Evolutionary conservation across 2,113 vertebrate species (phyloP).

Genomic region (Lepus americanus): DNA sequence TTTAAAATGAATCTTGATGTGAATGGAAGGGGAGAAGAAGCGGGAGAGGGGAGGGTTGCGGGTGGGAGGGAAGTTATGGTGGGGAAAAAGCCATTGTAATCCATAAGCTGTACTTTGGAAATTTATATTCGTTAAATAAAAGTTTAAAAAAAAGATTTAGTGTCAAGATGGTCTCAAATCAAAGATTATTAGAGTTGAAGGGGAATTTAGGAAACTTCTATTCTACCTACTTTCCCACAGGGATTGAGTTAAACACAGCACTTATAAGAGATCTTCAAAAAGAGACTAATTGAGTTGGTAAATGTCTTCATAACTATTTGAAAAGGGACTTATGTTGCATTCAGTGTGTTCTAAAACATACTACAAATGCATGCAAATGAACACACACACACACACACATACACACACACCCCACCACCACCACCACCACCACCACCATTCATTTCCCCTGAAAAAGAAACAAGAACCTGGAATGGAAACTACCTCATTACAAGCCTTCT

Average conservation of each 20-base stretch:
- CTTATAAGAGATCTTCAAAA: neutral
- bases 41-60: no score
- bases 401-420: neutral
- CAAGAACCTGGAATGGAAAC: neutral
- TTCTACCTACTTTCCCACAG: neutral
- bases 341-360: neutral
- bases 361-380: neutral
- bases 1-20: no score
- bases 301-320: constrained; percentile 40
- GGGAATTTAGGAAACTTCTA: neutral
- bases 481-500: neutral
- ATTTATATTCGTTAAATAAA: no score
- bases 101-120: no score
- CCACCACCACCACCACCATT: neutral
- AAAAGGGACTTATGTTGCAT: constrained; percentile 3
- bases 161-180: neutral
- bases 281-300: neutral
- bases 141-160: neutral
- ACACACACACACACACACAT: neutral
- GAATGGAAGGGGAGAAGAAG: no score
- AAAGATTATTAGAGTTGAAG: neutral
- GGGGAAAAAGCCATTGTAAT: no score
- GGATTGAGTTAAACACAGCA: neutral
- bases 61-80: no score
- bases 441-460: neutral